A percentile compares a stretch with the other conserved stretches of the same genome.
Conservation (phyloP, 2,113 vertebrate species). For the Rallus limicola region DNA sequence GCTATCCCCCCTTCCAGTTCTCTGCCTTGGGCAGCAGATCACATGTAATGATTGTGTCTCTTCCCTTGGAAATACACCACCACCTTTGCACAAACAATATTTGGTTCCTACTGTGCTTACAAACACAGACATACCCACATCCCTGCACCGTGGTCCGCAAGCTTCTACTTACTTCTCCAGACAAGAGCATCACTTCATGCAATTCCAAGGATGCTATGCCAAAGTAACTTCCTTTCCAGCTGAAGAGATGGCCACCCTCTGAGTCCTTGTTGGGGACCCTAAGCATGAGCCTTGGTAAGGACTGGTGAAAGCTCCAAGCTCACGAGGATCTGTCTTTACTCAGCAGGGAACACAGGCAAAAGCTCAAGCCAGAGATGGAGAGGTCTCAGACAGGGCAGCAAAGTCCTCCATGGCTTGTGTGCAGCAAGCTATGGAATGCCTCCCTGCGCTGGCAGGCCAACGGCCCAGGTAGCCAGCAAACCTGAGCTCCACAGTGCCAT, state of each 20-base stretch:
- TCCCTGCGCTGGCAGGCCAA: not conserved
- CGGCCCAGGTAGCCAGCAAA: not conserved
- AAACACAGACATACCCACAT: not conserved
- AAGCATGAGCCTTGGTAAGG: not conserved
- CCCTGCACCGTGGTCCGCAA: not conserved
- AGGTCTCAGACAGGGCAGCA: not conserved
- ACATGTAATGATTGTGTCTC: not conserved
- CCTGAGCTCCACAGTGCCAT: not conserved
- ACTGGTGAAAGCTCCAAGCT: not conserved
- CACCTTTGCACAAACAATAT: not conserved
- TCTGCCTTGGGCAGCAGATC: not conserved
- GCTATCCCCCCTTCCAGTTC: not conserved
- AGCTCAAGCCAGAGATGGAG: not conserved
- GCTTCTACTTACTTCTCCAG: constrained; percentile 5
- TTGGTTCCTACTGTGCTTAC: not conserved
- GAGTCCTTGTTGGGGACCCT: not conserved
- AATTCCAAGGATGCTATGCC: not conserved
- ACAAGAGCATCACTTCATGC: not conserved
- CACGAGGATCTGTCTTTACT: not conserved
- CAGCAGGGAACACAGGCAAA: not conserved
- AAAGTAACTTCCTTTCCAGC: not conserved
- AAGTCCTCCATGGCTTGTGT: rapidly evolving
- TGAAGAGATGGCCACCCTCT: not conserved
- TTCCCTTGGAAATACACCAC: not conserved
- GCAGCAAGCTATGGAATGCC: not conserved